phyloP scores from a whole-genome alignment of 2,113 vertebrate genomes.

The Motacilla alba region DNA sequence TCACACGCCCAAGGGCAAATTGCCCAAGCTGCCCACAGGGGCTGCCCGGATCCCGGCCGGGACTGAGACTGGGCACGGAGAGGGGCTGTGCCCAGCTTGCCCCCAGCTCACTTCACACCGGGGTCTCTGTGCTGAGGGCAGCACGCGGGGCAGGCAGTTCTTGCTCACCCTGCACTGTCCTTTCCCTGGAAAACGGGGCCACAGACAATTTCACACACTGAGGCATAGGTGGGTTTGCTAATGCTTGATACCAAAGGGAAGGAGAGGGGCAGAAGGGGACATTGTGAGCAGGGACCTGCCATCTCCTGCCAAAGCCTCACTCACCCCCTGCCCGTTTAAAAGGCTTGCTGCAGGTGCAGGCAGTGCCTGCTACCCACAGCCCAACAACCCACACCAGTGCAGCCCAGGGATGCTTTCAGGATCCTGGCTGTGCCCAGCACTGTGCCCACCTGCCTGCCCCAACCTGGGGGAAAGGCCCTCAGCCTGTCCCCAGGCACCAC shows the following conservation, averaged over 20 bases:
- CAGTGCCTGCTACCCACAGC: neutral
- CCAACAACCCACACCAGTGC: neutral
- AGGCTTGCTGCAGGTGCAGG: fast-evolving
- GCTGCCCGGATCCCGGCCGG: fast-evolving
- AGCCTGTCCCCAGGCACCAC: neutral
- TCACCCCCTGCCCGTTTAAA: fast-evolving
- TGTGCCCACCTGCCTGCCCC: neutral
- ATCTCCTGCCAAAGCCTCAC: neutral
- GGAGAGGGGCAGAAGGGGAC: neutral
- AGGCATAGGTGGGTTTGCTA: neutral
- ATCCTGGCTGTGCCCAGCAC: no score
- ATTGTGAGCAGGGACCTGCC: neutral
- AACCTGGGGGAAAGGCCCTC: neutral
- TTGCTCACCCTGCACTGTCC: neutral
- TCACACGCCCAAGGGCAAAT: conserved; percentile 25
- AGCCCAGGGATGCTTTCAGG: neutral
- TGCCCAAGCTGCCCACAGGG: neutral
- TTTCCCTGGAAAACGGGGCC: neutral
- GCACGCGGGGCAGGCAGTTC: neutral
- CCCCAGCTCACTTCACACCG: neutral
- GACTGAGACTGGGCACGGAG: neutral
- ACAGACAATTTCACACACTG: neutral
- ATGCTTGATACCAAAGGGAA: neutral
- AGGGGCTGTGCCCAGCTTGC: neutral
- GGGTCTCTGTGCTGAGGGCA: neutral